phyloP scores from a whole-genome alignment of 1,140 invertebrate species.

The Reticulitermes speratus region DNA sequence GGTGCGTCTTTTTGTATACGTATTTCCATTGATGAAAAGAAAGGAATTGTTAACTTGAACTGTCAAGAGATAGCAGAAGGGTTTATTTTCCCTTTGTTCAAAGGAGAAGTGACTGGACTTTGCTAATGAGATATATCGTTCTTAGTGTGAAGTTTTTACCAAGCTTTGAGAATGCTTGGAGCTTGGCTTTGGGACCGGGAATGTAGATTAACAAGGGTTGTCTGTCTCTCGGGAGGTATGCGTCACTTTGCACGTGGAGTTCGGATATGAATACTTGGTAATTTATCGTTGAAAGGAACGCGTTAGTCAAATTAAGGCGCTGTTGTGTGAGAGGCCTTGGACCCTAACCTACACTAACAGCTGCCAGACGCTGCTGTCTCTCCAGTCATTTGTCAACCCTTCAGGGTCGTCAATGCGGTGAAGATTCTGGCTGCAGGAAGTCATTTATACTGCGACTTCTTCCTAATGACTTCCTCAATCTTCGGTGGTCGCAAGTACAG shows the following conservation, averaged over 20 bases:
- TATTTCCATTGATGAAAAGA: too few species aligned
- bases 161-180: too few species aligned
- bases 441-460: background rate
- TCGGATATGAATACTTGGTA: slow-evolving; percentile 2
- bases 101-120: too few species aligned
- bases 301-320: slow-evolving; percentile 1
- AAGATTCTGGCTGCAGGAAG: background rate
- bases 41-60: too few species aligned
- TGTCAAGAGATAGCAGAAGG: too few species aligned
- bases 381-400: slow-evolving; percentile 5
- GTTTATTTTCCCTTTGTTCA: too few species aligned
- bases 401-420: background rate
- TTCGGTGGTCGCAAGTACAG: too few species aligned
- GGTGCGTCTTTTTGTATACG: too few species aligned
- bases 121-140: too few species aligned
- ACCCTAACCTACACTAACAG: slow-evolving; percentile 10
- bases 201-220: background rate
- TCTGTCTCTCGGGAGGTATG: background rate
- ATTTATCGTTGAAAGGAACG: slow-evolving; percentile 6
- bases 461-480: background rate
- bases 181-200: background rate
- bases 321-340: background rate
- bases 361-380: background rate
- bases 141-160: too few species aligned
- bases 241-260: background rate